phyloP scores from a whole-genome alignment of 2,113 vertebrate genomes.

The Apistogramma diplotaenia region DNA sequence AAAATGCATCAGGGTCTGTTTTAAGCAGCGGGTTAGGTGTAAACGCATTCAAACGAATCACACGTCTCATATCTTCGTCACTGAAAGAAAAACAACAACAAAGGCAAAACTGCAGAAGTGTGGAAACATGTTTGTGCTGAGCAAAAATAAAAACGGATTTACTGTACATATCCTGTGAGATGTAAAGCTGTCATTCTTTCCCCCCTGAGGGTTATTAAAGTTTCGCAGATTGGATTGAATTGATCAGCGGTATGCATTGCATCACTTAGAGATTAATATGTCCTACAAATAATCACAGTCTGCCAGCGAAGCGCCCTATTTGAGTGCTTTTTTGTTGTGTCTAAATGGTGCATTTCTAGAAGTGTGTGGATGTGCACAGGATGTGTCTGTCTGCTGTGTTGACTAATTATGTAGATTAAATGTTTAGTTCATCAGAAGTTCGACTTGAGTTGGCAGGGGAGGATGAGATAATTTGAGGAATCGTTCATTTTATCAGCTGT shows the following conservation, averaged over 20 bases:
- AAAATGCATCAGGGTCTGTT: neutral
- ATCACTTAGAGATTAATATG: neutral
- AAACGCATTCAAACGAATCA: neutral
- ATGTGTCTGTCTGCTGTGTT: neutral
- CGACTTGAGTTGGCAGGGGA: neutral
- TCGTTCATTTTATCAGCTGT: conserved; percentile 17
- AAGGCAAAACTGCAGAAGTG: neutral
- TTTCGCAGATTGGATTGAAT: neutral
- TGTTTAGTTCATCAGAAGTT: conserved; percentile 33
- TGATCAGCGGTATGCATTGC: neutral
- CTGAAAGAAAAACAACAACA: neutral
- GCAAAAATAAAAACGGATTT: neutral
- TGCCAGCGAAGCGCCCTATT: neutral
- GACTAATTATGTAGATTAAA: conserved; percentile 39
- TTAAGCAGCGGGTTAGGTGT: neutral
- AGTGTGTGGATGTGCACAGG: neutral
- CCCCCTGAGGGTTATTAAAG: neutral
- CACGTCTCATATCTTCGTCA: neutral
- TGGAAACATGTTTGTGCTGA: neutral
- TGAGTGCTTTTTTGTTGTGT: neutral
- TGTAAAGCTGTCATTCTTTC: neutral
- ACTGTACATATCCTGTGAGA: neutral
- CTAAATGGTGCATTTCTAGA: neutral
- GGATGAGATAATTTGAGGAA: conserved; percentile 19
- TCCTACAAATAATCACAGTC: neutral